A percentile compares a stretch with the other conserved stretches of the same genome.
Evolutionary conservation across 2,888 invertebrate genomes (phyloP).

Genomic region (Sarcophaga subvicina): DNA sequence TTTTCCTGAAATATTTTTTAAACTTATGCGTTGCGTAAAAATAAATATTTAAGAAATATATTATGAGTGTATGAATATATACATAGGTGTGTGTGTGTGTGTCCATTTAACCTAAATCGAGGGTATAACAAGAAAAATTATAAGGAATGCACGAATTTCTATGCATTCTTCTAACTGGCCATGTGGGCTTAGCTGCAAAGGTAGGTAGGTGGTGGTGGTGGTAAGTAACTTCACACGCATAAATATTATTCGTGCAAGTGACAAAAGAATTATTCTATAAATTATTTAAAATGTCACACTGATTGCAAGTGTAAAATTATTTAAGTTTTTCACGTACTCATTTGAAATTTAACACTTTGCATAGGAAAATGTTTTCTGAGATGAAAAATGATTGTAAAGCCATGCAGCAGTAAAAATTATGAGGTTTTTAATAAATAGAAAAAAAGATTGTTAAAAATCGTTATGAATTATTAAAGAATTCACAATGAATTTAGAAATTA

Average conservation of each 20-base stretch:
- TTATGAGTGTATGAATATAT: not conserved
- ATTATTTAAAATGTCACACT: not conserved
- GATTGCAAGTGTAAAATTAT: not conserved
- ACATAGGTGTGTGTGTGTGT: not conserved
- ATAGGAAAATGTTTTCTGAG: not conserved
- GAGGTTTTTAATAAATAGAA: no score
- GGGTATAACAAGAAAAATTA: not conserved
- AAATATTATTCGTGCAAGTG: not conserved
- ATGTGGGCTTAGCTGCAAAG: no score
- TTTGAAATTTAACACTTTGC: not conserved
- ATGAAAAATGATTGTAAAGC: not conserved
- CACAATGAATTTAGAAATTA: no score
- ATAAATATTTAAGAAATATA: not conserved
- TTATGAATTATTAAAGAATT: no score
- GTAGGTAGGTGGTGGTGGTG: not conserved
- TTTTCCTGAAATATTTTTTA: not conserved
- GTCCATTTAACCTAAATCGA: not conserved
- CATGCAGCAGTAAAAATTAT: no score
- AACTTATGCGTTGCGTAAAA: not conserved
- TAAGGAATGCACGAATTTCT: not conserved
- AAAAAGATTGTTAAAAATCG: no score
- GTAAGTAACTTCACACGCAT: not conserved
- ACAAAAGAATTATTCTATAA: not conserved
- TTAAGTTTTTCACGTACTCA: not conserved
- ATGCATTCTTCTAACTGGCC: not conserved